Evolutionary conservation across 2,888 invertebrate genomes (phyloP).

Genomic region (Helobdella robusta): DNA sequence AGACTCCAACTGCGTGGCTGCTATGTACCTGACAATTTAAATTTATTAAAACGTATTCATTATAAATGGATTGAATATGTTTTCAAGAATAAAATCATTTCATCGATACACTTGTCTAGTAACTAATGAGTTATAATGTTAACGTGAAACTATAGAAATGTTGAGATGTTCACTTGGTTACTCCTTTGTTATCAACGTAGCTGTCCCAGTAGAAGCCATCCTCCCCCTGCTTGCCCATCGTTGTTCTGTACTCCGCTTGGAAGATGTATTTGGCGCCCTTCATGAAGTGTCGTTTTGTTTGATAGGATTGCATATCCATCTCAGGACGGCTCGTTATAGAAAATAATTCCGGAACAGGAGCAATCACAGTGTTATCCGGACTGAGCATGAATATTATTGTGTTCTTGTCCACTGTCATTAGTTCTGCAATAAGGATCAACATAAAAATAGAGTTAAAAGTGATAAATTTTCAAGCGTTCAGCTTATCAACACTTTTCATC

Average conservation of each 20-base stretch:
- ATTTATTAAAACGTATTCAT: too few relatives aligned
- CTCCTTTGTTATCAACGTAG: slow-evolving; percentile 13
- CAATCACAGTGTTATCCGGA: not conserved
- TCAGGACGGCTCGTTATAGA: not conserved
- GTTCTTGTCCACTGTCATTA: not conserved
- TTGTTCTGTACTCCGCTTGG: slow-evolving; percentile 19
- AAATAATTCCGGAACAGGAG: not conserved
- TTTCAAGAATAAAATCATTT: too few relatives aligned
- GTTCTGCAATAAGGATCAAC: not conserved
- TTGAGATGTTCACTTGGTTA: slow-evolving; percentile 21
- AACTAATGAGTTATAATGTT: too few relatives aligned
- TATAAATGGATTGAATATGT: too few relatives aligned
- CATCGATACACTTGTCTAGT: too few relatives aligned
- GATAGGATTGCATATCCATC: not conserved
- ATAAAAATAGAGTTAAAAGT: too few relatives aligned
- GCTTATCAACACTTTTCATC: not conserved
- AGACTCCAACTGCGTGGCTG: slow-evolving; percentile 27
- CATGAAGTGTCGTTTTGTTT: slow-evolving; percentile 6
- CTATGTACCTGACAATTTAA: slow-evolving; percentile 31
- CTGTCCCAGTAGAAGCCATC: slow-evolving; percentile 28
- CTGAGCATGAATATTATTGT: not conserved
- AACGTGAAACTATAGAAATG: too few relatives aligned
- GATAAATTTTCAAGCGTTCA: too few relatives aligned
- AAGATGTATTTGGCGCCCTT: slow-evolving; percentile 22
- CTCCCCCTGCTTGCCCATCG: slow-evolving; percentile 16